Evolutionary conservation across 2,113 vertebrate genomes (phyloP).

Genomic region (Coryphaenoides rupestris): DNA sequence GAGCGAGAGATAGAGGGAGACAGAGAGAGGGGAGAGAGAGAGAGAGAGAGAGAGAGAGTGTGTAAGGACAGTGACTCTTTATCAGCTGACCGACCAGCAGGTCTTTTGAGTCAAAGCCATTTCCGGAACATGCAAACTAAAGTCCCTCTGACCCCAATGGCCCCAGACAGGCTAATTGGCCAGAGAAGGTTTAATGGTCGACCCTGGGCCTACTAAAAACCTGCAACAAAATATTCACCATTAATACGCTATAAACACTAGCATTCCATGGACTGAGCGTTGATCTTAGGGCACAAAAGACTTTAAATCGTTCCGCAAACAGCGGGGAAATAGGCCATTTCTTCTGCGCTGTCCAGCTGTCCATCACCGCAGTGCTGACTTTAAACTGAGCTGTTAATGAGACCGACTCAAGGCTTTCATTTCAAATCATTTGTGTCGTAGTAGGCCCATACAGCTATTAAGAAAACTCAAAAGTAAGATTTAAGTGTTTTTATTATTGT

Average conservation of each 20-base stretch:
- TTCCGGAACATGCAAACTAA: conserved; percentile 23
- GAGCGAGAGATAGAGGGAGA: background rate
- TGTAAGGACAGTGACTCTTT: conserved; percentile 23
- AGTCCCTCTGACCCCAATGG: conserved; percentile 30
- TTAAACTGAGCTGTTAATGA: too few species aligned
- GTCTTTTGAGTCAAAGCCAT: conserved; percentile 28
- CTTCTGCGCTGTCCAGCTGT: too few species aligned
- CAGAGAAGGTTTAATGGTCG: too few species aligned
- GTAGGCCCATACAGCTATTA: too few species aligned
- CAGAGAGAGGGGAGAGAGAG: background rate
- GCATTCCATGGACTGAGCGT: background rate
- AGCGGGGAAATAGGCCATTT: too few species aligned
- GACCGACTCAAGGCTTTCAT: too few species aligned
- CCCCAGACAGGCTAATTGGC: background rate
- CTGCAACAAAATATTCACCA: too few species aligned
- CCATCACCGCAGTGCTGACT: conserved; percentile 1
- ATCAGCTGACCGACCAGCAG: conserved; percentile 39
- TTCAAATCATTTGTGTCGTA: too few species aligned
- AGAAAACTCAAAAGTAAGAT: too few species aligned
- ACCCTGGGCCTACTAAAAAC: too few species aligned
- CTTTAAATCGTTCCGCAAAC: background rate
- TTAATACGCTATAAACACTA: too few species aligned
- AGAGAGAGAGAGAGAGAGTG: background rate
- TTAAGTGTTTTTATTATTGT: too few species aligned
- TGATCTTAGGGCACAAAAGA: background rate